Percentiles rank a stretch among this genome's conserved stretches.
Conservation (phyloP, 2,888 invertebrate species). For the Carterocephalus palaemon region DNA sequence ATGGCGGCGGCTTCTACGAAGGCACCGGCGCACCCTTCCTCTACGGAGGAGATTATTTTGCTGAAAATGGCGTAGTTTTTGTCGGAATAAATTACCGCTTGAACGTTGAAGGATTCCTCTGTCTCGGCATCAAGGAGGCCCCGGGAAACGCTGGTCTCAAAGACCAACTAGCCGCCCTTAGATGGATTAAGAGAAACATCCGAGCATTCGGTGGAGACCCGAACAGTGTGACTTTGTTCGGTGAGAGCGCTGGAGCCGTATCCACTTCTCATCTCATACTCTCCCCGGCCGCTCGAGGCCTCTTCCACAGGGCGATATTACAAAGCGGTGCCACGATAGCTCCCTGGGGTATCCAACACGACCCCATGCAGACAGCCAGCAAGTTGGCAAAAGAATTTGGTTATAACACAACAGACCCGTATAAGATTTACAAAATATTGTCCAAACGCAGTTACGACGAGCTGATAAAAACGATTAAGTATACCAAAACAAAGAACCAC, state of each 20-base stretch:
- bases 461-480: slow-evolving; percentile 50
- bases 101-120: slow-evolving; percentile 80
- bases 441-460: slow-evolving; percentile 52
- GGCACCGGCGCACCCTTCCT: slow-evolving; percentile 79
- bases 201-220: slow-evolving; percentile 64
- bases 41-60: slow-evolving; percentile 80
- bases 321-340: slow-evolving; percentile 66
- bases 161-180: slow-evolving; percentile 66
- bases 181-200: slow-evolving; percentile 64
- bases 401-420: slow-evolving; percentile 56
- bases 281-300: slow-evolving; percentile 55
- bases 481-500: slow-evolving; percentile 54
- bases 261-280: slow-evolving; percentile 61
- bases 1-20: slow-evolving; percentile 81
- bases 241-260: slow-evolving; percentile 70
- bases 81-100: slow-evolving; percentile 81
- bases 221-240: slow-evolving; percentile 63
- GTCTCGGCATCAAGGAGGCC: slow-evolving; percentile 80
- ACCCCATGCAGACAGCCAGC: slow-evolving; percentile 57
- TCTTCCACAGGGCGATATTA: slow-evolving; percentile 64
- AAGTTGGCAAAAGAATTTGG: slow-evolving; percentile 58
- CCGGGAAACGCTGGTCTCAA: slow-evolving; percentile 83
- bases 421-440: slow-evolving; percentile 54
- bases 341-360: slow-evolving; percentile 62
- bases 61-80: slow-evolving; percentile 77